These are phyloP conservation scores for Zaprionus gabonicus DNA, from an alignment of 1,140 invertebrate genomes.

Conservation along the genomic window DNA sequence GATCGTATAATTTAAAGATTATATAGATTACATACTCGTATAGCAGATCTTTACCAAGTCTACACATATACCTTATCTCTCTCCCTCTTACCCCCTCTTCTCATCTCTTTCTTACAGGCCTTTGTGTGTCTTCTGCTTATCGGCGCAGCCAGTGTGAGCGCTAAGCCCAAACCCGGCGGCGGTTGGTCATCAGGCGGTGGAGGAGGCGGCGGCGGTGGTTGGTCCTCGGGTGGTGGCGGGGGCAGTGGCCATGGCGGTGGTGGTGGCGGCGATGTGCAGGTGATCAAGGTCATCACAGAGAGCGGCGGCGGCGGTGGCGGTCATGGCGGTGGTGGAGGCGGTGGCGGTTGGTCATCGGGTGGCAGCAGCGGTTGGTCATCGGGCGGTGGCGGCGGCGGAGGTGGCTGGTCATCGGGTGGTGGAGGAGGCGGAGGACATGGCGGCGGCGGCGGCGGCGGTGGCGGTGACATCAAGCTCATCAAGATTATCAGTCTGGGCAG, in stretches of 20 bases:
- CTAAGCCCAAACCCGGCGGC: constrained; percentile 73
- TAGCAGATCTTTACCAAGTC: too few species aligned
- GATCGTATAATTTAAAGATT: too few species aligned
- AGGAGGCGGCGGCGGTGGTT: constrained; percentile 60
- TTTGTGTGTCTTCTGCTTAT: constrained; percentile 79
- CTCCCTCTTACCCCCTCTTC: background rate
- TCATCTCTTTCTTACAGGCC: constrained; percentile 44
- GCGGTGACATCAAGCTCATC: constrained; percentile 57
- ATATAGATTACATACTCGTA: too few species aligned
- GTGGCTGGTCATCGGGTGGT: constrained; percentile 45
- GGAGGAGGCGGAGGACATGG: constrained; percentile 62
- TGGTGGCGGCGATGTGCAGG: constrained; percentile 58
- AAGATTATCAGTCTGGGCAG: constrained; percentile 61
- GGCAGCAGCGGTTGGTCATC: constrained; percentile 53
- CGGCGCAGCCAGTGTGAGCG: constrained; percentile 71
- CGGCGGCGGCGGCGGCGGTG: constrained; percentile 67
- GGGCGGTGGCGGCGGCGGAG: constrained; percentile 60
- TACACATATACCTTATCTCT: background rate
- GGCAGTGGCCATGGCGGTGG: constrained; percentile 57
- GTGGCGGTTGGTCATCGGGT: constrained; percentile 46
- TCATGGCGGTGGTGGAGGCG: constrained; percentile 56
- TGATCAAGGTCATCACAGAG: constrained; percentile 61
- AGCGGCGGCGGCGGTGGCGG: constrained; percentile 62
- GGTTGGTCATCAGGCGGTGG: constrained; percentile 62
- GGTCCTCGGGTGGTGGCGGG: constrained; percentile 64